Percentiles rank a stretch among this genome's conserved stretches.
These are phyloP conservation scores for Malthinus flaveolus DNA, from an alignment of 2,888 invertebrate genomes.

Conservation along the genomic window DNA sequence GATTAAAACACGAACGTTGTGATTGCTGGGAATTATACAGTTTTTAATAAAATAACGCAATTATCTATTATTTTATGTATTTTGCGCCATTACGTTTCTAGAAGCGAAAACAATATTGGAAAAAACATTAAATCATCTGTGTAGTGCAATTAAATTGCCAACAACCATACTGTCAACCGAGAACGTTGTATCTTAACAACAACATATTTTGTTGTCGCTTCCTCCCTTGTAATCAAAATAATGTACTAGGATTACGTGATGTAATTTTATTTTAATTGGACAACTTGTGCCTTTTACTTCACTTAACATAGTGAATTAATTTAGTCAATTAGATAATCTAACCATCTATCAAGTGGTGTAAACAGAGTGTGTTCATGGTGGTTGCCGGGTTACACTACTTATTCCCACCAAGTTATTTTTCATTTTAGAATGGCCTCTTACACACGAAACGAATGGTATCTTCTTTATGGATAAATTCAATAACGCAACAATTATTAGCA, in stretches of 20 bases:
- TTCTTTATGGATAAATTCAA: not conserved
- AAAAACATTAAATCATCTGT: constrained; percentile 19
- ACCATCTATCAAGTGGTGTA: constrained; percentile 40
- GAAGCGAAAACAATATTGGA: not conserved
- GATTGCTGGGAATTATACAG: no score
- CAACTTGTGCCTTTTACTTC: constrained; percentile 36
- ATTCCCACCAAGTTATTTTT: constrained; percentile 12
- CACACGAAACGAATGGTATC: not conserved
- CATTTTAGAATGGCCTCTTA: constrained; percentile 14
- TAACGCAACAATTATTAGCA: constrained; percentile 24
- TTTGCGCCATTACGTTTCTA: not conserved
- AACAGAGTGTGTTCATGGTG: constrained; percentile 34
- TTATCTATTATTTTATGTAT: no score
- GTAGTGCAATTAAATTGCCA: constrained; percentile 24
- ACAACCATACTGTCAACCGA: constrained; percentile 19
- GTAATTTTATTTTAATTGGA: constrained; percentile 33
- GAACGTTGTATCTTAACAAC: no score
- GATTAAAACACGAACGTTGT: no score
- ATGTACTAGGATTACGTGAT: constrained; percentile 30
- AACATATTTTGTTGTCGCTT: constrained; percentile 20
- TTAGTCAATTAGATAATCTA: constrained; percentile 45
- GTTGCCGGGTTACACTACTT: constrained; percentile 34
- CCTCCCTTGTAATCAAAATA: constrained; percentile 27
- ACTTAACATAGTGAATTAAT: constrained; percentile 43
- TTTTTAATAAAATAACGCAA: no score